These are phyloP conservation scores for Babyrousa celebensis DNA, from an alignment of 2,797 vertebrate genomes.

Conservation along the genomic window DNA sequence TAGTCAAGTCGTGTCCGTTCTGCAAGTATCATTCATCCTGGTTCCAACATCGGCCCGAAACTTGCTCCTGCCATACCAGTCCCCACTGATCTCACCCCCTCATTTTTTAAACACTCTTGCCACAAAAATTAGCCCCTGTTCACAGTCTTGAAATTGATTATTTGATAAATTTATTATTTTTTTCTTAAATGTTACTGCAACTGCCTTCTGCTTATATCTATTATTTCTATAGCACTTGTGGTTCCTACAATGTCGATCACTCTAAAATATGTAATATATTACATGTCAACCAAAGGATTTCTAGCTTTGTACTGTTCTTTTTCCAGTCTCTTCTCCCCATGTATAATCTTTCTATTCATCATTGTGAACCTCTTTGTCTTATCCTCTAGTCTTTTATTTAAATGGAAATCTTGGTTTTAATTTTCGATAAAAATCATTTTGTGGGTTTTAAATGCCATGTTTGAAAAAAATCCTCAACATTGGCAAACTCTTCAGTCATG, in stretches of 20 bases:
- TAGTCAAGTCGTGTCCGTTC: background rate
- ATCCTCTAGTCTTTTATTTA: background rate
- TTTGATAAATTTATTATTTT: background rate
- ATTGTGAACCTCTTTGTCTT: background rate
- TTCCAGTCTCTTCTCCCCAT: background rate
- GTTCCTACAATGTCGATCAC: background rate
- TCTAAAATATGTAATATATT: background rate
- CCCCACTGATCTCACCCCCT: background rate
- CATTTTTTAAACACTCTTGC: background rate
- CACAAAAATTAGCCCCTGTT: background rate
- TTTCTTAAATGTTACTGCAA: background rate
- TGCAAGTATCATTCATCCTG: background rate
- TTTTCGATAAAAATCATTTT: conserved; percentile 41
- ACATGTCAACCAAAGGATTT: background rate
- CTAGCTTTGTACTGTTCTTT: background rate
- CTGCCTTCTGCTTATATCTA: background rate
- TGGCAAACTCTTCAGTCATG: conserved; percentile 18
- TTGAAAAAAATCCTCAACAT: conserved; percentile 36
- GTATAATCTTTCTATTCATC: background rate
- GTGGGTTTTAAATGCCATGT: background rate
- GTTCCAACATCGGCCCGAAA: background rate
- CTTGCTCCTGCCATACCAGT: background rate
- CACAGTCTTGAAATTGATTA: background rate
- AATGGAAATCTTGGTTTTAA: background rate
- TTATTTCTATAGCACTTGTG: background rate